Conservation (phyloP, 37 sponge, comb jelly and placozoan species). For the Chondrilla cf. caribensis region DNA sequence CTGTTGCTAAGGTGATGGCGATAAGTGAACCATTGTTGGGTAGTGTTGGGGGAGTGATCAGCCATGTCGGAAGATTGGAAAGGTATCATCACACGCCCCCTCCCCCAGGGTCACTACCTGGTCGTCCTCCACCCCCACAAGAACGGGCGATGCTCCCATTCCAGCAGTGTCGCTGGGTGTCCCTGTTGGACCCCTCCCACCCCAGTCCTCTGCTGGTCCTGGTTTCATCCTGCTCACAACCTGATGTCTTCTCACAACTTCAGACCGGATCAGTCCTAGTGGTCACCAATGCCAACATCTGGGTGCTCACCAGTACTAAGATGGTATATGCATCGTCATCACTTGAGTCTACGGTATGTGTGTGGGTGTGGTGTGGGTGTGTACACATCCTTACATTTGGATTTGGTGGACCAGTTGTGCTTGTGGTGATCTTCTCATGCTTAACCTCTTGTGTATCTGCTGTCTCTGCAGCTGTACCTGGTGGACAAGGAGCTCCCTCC, state of each 20-base stretch:
- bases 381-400: too few species aligned
- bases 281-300: conserved; percentile 3
- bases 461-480: not conserved
- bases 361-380: not conserved
- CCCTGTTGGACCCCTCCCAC: not conserved
- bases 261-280: not conserved
- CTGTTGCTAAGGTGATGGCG: not conserved
- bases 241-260: not conserved
- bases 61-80: not conserved
- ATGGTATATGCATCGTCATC: not conserved
- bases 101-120: not conserved
- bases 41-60: not conserved
- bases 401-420: too few species aligned
- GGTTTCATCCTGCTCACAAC: conserved; percentile 8
- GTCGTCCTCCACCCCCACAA: not conserved
- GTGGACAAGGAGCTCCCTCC: not conserved
- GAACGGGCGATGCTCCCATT: not conserved
- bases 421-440: too few species aligned
- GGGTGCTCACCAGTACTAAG: not conserved
- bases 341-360: conserved; percentile 7
- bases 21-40: not conserved
- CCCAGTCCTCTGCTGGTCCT: conserved; percentile 2
- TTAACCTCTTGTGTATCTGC: too few species aligned
- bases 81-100: not conserved
- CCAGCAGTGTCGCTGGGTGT: conserved; percentile 9